These are phyloP conservation scores for Leucophenga montana DNA, from an alignment of 2,888 invertebrate genomes.

Conservation along the genomic window DNA sequence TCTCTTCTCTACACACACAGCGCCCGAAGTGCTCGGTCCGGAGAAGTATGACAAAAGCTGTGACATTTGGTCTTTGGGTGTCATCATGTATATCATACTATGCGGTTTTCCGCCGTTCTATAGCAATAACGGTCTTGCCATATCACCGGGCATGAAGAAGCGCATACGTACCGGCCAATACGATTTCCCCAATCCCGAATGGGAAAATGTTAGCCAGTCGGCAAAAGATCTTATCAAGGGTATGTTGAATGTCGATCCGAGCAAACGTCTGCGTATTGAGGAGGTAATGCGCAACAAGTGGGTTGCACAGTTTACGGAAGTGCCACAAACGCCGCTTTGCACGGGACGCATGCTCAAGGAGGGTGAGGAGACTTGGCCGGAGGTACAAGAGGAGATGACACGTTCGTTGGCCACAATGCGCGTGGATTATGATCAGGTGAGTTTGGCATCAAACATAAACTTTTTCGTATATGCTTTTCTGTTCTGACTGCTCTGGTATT, in stretches of 20 bases:
- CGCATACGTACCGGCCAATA: constrained; percentile 91
- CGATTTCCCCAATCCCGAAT: constrained; percentile 96
- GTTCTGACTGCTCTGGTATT: background rate
- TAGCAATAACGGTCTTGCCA: constrained; percentile 96
- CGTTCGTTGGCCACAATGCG: constrained; percentile 97
- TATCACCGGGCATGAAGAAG: constrained; percentile 99
- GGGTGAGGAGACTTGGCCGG: constrained; percentile 94
- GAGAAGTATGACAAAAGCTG: constrained; percentile 99
- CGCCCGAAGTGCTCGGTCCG: constrained; percentile 89
- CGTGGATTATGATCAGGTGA: constrained; percentile 94
- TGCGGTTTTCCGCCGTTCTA: constrained; percentile 99
- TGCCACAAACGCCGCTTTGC: constrained; percentile 95
- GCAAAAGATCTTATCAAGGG: constrained; percentile 96
- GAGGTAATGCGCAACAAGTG: constrained; percentile 91
- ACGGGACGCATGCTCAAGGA: constrained; percentile 92
- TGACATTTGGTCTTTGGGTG: constrained; percentile 99
- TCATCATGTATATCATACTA: constrained; percentile 98
- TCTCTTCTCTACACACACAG: constrained; percentile 52
- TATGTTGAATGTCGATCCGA: constrained; percentile 95
- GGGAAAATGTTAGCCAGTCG: constrained; percentile 94
- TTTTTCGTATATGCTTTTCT: background rate
- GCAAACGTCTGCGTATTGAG: constrained; percentile 89
- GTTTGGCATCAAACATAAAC: constrained; percentile 19
- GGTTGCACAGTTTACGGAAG: constrained; percentile 87
- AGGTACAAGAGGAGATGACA: constrained; percentile 99